phyloP scores from a whole-genome alignment of 2,113 vertebrate species.

The Hipposideros armiger region DNA sequence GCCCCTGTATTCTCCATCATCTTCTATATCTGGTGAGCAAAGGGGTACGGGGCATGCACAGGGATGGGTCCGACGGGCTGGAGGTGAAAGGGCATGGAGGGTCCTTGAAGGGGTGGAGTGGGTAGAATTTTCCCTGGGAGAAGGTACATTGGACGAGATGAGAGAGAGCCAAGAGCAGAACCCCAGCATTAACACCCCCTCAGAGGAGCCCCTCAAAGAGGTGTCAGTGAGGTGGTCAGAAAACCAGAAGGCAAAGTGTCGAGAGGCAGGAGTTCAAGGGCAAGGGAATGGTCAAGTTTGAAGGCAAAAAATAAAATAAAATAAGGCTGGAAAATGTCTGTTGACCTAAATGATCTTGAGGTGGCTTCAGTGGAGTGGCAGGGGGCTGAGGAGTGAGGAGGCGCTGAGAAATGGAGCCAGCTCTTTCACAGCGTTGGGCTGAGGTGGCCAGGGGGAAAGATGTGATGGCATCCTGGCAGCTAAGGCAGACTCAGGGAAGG shows the following conservation, averaged over 20 bases:
- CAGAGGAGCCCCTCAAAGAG: not conserved
- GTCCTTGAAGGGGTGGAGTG: not conserved
- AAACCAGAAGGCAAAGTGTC: constrained; percentile 85
- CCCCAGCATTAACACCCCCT: not conserved
- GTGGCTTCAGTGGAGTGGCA: constrained; percentile 82
- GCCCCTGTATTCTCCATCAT: constrained; percentile 84
- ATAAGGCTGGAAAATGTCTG: not conserved
- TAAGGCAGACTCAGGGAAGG: not conserved
- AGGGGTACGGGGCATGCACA: accelerated
- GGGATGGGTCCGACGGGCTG: not conserved
- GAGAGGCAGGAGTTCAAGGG: constrained; percentile 86
- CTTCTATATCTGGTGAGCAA: constrained; percentile 88
- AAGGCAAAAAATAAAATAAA: constrained; percentile 72
- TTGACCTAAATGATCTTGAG: constrained; percentile 78
- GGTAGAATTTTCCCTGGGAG: not conserved
- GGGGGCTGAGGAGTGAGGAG: not conserved
- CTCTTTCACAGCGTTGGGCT: not conserved
- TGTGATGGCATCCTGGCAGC: accelerated
- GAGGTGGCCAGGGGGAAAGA: not conserved
- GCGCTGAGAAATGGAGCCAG: not conserved
- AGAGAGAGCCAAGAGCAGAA: not conserved
- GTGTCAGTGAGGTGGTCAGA: constrained; percentile 30
- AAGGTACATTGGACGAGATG: not conserved
- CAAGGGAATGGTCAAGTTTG: constrained; percentile 86
- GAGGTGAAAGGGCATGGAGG: not conserved